Conservation (phyloP, 2,113 vertebrate genomes). For the Mastomys natalensis region DNA sequence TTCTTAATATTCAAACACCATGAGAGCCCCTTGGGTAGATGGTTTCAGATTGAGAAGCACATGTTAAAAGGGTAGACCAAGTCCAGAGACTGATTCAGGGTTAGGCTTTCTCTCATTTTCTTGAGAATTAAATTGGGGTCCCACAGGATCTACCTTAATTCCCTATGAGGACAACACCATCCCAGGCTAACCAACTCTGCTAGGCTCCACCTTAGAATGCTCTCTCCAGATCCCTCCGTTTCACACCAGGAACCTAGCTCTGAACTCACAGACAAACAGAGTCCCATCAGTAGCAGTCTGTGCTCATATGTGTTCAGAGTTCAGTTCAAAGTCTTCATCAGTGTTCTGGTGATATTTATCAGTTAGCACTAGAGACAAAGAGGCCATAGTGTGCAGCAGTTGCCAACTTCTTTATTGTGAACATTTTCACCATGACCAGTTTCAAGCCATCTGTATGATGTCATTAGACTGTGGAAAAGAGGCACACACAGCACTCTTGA, state of each 20-base stretch:
- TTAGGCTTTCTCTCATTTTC: neutral
- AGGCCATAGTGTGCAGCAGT: neutral
- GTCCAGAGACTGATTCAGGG: neutral
- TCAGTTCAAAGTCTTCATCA: neutral
- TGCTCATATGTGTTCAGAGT: neutral
- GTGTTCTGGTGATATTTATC: neutral
- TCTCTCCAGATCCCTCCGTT: neutral
- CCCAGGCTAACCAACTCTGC: neutral
- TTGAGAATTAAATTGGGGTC: neutral
- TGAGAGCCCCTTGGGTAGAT: neutral
- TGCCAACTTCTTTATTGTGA: neutral
- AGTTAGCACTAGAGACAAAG: neutral
- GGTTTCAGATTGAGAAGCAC: neutral
- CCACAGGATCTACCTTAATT: neutral
- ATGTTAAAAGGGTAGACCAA: neutral
- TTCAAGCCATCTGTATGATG: neutral
- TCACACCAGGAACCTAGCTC: neutral
- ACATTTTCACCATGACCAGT: neutral
- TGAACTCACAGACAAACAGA: neutral
- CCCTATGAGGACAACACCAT: neutral
- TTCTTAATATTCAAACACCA: neutral
- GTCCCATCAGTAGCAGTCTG: no score
- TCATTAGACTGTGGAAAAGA: neutral
- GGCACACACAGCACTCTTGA: neutral
- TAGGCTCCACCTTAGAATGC: neutral